A percentile compares a stretch with the other conserved stretches of the same genome.
Evolutionary conservation across 1,140 invertebrate genomes (phyloP).

Genomic region (Caligus rogercresseyi): DNA sequence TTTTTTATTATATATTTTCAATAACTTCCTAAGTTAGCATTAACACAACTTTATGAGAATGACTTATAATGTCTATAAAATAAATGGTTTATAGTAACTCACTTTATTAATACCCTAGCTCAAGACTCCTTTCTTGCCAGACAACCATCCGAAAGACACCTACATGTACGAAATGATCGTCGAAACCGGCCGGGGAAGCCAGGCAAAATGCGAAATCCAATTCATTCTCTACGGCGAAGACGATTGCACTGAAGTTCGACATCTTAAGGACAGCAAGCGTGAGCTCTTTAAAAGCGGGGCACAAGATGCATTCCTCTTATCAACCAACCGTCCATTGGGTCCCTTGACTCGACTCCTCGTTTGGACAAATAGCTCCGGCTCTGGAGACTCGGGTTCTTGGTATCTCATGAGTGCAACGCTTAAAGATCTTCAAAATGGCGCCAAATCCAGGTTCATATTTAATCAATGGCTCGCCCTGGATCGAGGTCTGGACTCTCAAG

Average conservation of each 20-base stretch:
- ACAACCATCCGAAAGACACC: conserved; percentile 34
- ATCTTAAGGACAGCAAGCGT: conserved; percentile 31
- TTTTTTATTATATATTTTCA: too few relatives aligned
- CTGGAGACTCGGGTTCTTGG: conserved; percentile 34
- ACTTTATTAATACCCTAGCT: too few relatives aligned
- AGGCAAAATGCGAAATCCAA: conserved; percentile 27
- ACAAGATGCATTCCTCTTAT: conserved; percentile 32
- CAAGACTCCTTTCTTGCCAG: conserved; percentile 26
- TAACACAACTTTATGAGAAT: too few relatives aligned
- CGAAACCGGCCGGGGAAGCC: conserved; percentile 35
- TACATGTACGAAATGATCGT: conserved; percentile 39
- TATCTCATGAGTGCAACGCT: conserved; percentile 33
- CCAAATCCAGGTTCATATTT: conserved; percentile 29
- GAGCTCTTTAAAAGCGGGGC: conserved; percentile 31
- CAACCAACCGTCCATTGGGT: conserved; percentile 30
- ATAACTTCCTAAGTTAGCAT: too few relatives aligned
- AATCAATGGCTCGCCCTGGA: conserved; percentile 38
- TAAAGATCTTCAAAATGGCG: conserved; percentile 35
- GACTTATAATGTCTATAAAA: not conserved
- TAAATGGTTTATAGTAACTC: not conserved
- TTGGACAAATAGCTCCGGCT: conserved; percentile 38
- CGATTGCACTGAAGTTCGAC: conserved; percentile 29
- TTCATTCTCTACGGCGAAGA: conserved; percentile 35
- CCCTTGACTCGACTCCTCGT: conserved; percentile 33
- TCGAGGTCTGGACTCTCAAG: conserved; percentile 30